phyloP scores from a whole-genome alignment of 2,888 invertebrate genomes.

The Tipula unca region DNA sequence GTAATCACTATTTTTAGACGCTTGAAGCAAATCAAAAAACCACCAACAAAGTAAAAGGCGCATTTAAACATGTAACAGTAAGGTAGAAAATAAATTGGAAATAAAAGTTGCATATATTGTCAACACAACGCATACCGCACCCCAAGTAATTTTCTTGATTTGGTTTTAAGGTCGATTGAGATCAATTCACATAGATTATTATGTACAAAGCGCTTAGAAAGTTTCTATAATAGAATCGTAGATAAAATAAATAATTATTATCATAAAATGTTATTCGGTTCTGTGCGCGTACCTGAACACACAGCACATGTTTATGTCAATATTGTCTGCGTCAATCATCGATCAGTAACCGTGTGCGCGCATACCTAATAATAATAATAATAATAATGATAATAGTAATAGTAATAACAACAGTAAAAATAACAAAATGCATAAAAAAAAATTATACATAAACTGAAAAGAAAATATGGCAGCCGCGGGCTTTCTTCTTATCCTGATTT shows the following conservation, averaged over 20 bases:
- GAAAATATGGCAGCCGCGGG: not conserved
- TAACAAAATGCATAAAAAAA: not conserved
- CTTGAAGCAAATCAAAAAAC: not conserved
- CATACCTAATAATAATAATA: not conserved
- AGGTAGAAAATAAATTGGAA: not conserved
- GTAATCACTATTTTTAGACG: not conserved
- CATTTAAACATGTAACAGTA: not conserved
- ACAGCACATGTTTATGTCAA: constrained; percentile 34
- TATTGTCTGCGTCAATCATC: constrained; percentile 27
- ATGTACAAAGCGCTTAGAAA: not conserved
- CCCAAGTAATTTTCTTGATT: not conserved
- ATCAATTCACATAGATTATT: not conserved
- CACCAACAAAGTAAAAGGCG: not conserved
- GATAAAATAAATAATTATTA: constrained; percentile 33
- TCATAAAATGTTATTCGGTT: constrained; percentile 34
- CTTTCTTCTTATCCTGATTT: not conserved
- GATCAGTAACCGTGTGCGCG: constrained; percentile 23
- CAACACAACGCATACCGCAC: not conserved
- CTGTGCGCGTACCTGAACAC: not conserved
- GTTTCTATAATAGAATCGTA: not conserved
- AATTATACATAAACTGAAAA: not conserved
- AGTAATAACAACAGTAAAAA: not conserved
- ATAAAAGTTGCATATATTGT: not conserved
- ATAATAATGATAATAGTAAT: not conserved
- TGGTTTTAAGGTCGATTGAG: not conserved